Conservation (phyloP, 2,113 vertebrate genomes). For the Azemiops feae region DNA sequence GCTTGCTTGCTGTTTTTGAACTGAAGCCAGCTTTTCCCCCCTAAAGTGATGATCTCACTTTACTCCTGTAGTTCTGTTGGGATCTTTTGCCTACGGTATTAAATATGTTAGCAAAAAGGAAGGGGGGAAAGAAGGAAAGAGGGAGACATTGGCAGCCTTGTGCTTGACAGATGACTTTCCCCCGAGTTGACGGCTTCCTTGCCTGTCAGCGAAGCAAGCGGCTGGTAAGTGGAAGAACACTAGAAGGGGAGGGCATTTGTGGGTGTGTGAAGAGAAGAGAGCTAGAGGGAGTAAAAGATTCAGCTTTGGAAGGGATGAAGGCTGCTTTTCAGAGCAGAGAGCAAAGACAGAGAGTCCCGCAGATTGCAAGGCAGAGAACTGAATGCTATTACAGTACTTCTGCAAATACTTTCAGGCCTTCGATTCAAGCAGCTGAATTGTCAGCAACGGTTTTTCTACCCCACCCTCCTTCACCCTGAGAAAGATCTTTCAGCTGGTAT, state of each 20-base stretch:
- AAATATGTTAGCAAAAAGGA: neutral
- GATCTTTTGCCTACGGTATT: neutral
- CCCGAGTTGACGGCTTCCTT: constrained; percentile 59
- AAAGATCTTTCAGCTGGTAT: constrained; percentile 53
- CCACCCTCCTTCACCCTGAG: neutral
- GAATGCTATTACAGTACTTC: neutral
- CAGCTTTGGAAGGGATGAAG: neutral
- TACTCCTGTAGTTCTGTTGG: fast-evolving
- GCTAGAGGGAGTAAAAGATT: neutral
- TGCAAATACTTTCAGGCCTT: constrained; percentile 2
- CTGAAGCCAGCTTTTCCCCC: constrained; percentile 17
- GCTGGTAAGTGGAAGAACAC: constrained; percentile 54
- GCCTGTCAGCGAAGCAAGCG: constrained; percentile 45
- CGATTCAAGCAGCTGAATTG: constrained; percentile 14
- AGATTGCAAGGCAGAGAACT: neutral
- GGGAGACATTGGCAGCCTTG: constrained; percentile 24
- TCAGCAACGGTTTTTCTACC: constrained; percentile 35
- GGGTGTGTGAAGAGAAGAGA: neutral
- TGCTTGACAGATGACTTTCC: constrained; percentile 56
- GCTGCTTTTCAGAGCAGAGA: neutral
- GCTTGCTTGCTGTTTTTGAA: constrained; percentile 14
- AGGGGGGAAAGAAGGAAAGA: neutral
- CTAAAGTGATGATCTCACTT: neutral
- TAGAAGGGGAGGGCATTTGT: neutral
- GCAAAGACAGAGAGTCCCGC: neutral